Conservation (phyloP, 2,797 vertebrate genomes). For the Ficedula albicollis region DNA sequence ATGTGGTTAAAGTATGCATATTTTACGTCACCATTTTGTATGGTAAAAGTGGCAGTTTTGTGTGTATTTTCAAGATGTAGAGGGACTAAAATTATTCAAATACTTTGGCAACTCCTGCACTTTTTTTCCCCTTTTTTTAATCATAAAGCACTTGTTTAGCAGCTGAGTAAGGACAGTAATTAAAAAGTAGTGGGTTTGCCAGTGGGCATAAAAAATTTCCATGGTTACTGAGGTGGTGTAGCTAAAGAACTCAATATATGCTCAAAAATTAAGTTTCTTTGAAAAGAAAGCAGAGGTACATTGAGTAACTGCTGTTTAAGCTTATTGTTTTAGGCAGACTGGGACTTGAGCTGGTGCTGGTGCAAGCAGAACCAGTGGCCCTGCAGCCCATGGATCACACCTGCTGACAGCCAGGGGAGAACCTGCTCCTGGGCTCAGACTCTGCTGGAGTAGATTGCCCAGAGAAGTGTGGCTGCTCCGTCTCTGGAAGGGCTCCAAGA, state of each 20-base stretch:
- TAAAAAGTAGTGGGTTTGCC: background rate
- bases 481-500: background rate
- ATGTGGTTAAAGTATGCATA: background rate
- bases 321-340: background rate
- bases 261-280: background rate
- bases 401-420: rapidly evolving
- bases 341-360: background rate
- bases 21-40: background rate
- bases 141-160: background rate
- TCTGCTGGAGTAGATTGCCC: background rate
- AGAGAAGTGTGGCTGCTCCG: background rate
- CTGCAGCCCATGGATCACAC: background rate
- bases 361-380: background rate
- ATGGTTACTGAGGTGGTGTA: background rate
- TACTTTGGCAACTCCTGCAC: background rate
- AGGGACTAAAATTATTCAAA: background rate
- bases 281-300: background rate
- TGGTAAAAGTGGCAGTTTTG: background rate
- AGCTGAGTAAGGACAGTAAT: background rate
- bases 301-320: background rate
- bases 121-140: background rate
- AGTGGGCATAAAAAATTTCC: background rate
- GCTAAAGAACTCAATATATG: background rate
- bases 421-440: background rate
- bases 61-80: background rate